phyloP scores from a whole-genome alignment of 1,140 invertebrate species.

The Penaeus vannamei region DNA sequence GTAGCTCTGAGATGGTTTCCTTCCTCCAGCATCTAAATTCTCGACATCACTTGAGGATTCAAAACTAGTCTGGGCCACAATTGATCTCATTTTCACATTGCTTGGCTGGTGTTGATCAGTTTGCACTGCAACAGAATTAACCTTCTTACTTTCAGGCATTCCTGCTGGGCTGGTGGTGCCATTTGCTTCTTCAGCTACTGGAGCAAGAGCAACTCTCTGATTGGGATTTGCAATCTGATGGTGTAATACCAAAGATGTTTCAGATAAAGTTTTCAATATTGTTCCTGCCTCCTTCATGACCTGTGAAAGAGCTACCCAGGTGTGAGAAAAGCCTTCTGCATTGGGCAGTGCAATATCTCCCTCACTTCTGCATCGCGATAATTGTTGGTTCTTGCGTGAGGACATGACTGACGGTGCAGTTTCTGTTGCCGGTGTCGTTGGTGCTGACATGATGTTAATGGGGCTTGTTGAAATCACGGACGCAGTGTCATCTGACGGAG shows the following conservation, averaged over 20 bases:
- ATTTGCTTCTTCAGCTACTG: constrained; percentile 33
- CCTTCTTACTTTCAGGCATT: not conserved
- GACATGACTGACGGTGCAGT: not conserved
- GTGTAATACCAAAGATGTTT: constrained; percentile 48
- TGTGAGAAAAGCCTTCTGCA: constrained; percentile 38
- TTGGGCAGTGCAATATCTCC: constrained; percentile 30
- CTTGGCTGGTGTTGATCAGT: constrained; percentile 42
- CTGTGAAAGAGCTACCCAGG: constrained; percentile 43
- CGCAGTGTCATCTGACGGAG: constrained; percentile 4
- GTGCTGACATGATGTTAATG: constrained; percentile 38
- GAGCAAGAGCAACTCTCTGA: constrained; percentile 23
- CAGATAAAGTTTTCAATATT: constrained; percentile 57
- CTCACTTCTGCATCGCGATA: constrained; percentile 41
- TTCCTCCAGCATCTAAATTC: not conserved
- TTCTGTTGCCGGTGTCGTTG: constrained; percentile 37
- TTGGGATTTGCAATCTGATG: constrained; percentile 44
- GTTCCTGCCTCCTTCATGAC: constrained; percentile 55
- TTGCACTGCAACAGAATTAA: constrained; percentile 51
- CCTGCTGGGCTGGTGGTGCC: not conserved
- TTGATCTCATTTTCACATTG: constrained; percentile 7
- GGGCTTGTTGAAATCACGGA: not conserved
- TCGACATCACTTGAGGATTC: constrained; percentile 49
- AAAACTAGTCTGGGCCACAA: constrained; percentile 44
- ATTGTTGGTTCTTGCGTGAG: not conserved
- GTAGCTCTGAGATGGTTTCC: not conserved